Base-by-base conservation (phyloP, 2,888 invertebrate species). In the Hydropsyche betteni region DNA sequence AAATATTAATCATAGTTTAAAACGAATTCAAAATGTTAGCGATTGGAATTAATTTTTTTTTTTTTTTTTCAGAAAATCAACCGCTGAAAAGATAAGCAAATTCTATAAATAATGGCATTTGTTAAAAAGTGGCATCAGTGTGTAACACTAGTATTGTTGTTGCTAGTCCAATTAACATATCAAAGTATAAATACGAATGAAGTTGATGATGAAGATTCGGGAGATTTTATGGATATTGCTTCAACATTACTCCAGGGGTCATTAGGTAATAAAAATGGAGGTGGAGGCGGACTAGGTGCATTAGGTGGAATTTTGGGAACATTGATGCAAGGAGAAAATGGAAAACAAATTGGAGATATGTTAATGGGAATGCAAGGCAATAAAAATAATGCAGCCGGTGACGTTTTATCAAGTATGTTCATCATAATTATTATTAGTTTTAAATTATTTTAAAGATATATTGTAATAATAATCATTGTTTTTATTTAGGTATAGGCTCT, bases 171-270 rank as follows among this genome's bases (percentile, higher is more conserved):
- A 68, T 50, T 44, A n/a, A 52, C 74, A 4, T 10, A 33, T 33
- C 79, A 79, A 52, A 79, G 76, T 34, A 36, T 78, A 2, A 74
- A 77, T 14, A 74, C 70, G 4, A 78, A 79, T 38, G 68, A 74
- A 14, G 78, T 78, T 50, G 79, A 79, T 10, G 85, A 85, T 38
- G 90, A 89, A 78, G 88, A 89, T 53, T 85, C 89, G 0, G 91
- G 88, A 81, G 91, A 91, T 0, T 86, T 93, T 71, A 82, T 92
- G 80, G 92, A 93, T 80, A 88, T 92, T 76, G 93, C 93, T 0
- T 89, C 91, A 2, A 87, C 91, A 16, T 88, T 94, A 74, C 86
- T 94, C 58, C 90, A 91, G 81, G 91, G 91, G 81, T 90, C 90
- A 81, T 81, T 86, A 51, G 81, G 83, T 8, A 84, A 84, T 6